Base-by-base conservation (phyloP, 2,113 vertebrate species). In the Philantomba maxwellii region DNA sequence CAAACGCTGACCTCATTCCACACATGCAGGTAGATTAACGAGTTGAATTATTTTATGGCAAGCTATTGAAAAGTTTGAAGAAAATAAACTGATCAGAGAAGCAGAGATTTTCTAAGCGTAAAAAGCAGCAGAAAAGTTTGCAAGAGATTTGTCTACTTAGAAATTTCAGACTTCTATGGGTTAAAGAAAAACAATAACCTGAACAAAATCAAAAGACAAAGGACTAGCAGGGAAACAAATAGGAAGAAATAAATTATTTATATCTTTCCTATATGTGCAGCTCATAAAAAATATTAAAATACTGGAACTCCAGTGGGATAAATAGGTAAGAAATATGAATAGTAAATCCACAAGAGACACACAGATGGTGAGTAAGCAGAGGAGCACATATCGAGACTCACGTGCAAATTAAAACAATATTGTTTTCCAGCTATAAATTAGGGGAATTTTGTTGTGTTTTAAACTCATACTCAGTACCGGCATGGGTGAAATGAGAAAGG, bases 281-380 rank as follows among this genome's bases (percentile, higher is more conserved):
- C 33, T 98, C 51, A 96, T 95, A 97, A 89, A 91, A 92, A 78
- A n/a, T 30, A 84, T 66, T 60, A 39, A 88, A 95, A 55, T 47
- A 11, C 17, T 30, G 77, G 58, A 89, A 55, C 10, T 28, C 4
- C 7, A 12, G 3, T 49, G 19, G 13, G 8, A 60, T 83, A 81
- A 91, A 39, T 78, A 94, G 15, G 21, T 55, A 64, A 84, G 78
- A 62, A 36, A 26, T 39, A 39, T 5, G 51, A 73, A 80, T 8
- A 28, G 28, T 88, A 77, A 81, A 33, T 89, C 91, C 49, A 4
- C 49, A 89, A 43, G 73, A 89, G 87, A 62, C 82, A 70, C 30
- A 39, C 73, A 87, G 23, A 6, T 39, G 53, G n/a, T 33, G 36
- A 43, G 33, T 73, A 47, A 92, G n/a, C 30, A 36, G 5, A 5